Evolutionary conservation across 2,888 invertebrate genomes (phyloP), one percentile per base, ranked within the genome.

Genomic region (Andrena camellia): DNA sequence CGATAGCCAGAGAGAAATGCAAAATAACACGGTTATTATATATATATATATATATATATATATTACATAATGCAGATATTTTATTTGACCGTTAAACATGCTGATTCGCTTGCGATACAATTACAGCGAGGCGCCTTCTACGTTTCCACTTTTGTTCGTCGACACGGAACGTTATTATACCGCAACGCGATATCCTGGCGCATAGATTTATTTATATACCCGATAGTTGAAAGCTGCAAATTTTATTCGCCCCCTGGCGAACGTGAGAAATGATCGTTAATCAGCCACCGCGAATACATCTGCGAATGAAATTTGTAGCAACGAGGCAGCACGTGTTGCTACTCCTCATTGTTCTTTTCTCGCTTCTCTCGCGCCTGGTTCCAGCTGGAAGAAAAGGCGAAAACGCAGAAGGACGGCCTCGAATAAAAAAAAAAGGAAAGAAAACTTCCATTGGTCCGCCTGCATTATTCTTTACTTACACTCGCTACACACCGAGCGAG

Each of bases 61-160:
- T 57, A 63, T 63, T n/a, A 62, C 89, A 89, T 83, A 86, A 90
- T 90, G 88, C 88, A 89, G 86, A 92, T 90, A 91, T 92, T 91
- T 91, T 75, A 86, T 87, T 81, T 63, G 67, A 84, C 77, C 87
- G 87, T 87, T 82, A 66, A 63, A 26, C 57, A 73, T 62, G 72
- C 70, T 81, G 48, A 52, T 42, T 17, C 71, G 77, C 76, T 80
- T 73, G 60, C 68, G 67, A 79, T 57, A 60, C 20, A 48, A 70
- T 57, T 57, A 26, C 57, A 42, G 70, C 73, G 59, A 42, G 42
- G 52, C 69, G 67, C 71, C 72, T 79, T 69, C 63, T 70, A 29
- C 31, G 60, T 74, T 74, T 74, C 63, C 78, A 72, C 60, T 63
- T 83, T 73, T 64, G 26, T 73, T 64, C 60, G 54, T 31, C 7